Conservation (phyloP, 2,113 vertebrate species). For the Hemichromis elongatus region DNA sequence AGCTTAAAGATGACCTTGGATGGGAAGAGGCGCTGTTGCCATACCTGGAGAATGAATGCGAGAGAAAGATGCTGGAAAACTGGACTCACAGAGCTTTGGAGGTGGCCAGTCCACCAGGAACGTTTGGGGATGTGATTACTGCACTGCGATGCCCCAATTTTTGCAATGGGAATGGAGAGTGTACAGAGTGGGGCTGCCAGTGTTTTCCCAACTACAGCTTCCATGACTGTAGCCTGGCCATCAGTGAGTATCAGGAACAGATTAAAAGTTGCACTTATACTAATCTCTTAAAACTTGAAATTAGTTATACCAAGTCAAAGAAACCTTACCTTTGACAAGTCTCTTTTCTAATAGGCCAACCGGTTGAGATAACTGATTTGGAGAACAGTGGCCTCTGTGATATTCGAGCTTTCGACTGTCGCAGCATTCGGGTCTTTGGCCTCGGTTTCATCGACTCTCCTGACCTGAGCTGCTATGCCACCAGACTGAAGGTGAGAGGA, state of each 20-base stretch:
- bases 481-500: conserved; percentile 67
- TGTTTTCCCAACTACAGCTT: conserved; percentile 70
- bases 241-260: conserved; percentile 53
- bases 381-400: conserved; percentile 71
- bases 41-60: conserved; percentile 82
- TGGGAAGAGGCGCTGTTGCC: conserved; percentile 72
- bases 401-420: conserved; percentile 51
- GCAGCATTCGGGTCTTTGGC: conserved; percentile 55
- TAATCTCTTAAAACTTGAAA: background rate
- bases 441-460: conserved; percentile 59
- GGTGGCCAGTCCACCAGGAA: background rate
- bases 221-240: conserved; percentile 74
- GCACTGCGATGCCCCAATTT: conserved; percentile 73
- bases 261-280: background rate
- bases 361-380: conserved; percentile 66
- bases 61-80: conserved; percentile 72
- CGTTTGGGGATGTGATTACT: conserved; percentile 44
- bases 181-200: conserved; percentile 74
- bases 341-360: conserved; percentile 49
- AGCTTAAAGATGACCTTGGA: conserved; percentile 78
- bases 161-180: conserved; percentile 73
- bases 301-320: background rate
- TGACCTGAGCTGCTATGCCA: conserved; percentile 68
- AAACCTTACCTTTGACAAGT: background rate
- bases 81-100: conserved; percentile 24